Percentiles rank a stretch among this genome's conserved stretches.
phyloP scores from a whole-genome alignment of 2,888 invertebrate species.

The Ceraclea dissimilis region DNA sequence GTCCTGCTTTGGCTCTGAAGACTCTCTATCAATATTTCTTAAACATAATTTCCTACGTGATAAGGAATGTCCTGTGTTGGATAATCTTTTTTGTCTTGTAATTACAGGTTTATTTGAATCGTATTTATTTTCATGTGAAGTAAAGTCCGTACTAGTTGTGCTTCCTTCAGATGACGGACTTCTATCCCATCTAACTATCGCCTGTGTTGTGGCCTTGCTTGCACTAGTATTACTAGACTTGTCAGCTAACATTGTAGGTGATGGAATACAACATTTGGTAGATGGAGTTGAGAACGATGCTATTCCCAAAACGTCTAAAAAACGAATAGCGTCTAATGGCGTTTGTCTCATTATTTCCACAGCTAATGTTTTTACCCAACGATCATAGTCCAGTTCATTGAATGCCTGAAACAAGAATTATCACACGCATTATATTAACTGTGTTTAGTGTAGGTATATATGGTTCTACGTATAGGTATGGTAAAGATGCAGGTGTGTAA shows the following conservation, averaged over 20 bases:
- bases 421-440: background rate
- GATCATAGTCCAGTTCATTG: slow-evolving; percentile 60
- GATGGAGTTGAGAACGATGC: slow-evolving; percentile 35
- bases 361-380: slow-evolving; percentile 68
- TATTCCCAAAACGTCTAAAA: slow-evolving; percentile 60
- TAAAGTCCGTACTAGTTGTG: slow-evolving; percentile 24
- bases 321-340: slow-evolving; percentile 63
- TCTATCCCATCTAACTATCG: slow-evolving; percentile 21
- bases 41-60: slow-evolving; percentile 23
- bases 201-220: background rate
- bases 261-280: background rate
- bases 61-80: slow-evolving; percentile 13
- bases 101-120: slow-evolving; percentile 8
- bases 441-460: background rate
- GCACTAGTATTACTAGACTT: slow-evolving; percentile 3
- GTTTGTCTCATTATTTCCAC: slow-evolving; percentile 69
- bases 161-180: slow-evolving; percentile 26
- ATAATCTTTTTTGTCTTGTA: slow-evolving; percentile 17
- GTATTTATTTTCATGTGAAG: slow-evolving; percentile 9
- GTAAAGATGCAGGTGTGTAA: background rate
- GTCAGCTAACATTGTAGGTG: background rate
- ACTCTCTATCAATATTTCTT: slow-evolving; percentile 24
- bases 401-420: slow-evolving; percentile 54
- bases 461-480: background rate
- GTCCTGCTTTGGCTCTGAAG: slow-evolving; percentile 21